Evolutionary conservation across 2,797 vertebrate species (phyloP).

Genomic region (Sebastolobus altivelis): DNA sequence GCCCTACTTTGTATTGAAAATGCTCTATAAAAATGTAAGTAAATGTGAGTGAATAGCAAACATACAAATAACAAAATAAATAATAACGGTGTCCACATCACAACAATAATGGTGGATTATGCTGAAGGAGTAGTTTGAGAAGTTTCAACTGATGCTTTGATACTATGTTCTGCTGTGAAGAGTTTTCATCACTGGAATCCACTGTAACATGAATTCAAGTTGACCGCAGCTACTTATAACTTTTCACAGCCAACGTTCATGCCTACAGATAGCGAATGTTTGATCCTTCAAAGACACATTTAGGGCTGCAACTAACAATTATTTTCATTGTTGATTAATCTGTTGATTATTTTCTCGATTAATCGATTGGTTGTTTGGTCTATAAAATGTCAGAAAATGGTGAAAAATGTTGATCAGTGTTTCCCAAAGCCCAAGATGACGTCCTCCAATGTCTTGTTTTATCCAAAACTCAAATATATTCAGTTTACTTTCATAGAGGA

Average conservation of each 20-base stretch:
- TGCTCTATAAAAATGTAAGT: background rate
- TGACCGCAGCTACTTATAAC: background rate
- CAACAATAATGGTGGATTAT: background rate
- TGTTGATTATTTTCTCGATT: no score
- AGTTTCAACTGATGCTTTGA: background rate
- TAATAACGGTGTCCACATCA: background rate
- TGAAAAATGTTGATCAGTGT: no score
- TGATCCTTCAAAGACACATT: background rate
- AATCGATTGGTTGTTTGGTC: no score
- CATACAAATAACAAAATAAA: background rate
- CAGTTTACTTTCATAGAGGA: no score
- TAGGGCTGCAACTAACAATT: no score
- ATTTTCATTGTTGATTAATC: no score
- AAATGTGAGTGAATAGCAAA: background rate
- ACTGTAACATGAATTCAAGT: background rate
- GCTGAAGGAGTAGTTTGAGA: background rate
- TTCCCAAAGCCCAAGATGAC: no score
- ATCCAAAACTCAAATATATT: no score
- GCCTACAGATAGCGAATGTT: background rate
- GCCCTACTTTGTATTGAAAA: background rate
- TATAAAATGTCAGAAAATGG: no score
- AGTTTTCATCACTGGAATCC: background rate
- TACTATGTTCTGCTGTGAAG: background rate
- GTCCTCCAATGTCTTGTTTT: no score
- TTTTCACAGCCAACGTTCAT: background rate